Conservation (phyloP, 1,140 invertebrate genomes). For the Eurytemora carolleeae region DNA sequence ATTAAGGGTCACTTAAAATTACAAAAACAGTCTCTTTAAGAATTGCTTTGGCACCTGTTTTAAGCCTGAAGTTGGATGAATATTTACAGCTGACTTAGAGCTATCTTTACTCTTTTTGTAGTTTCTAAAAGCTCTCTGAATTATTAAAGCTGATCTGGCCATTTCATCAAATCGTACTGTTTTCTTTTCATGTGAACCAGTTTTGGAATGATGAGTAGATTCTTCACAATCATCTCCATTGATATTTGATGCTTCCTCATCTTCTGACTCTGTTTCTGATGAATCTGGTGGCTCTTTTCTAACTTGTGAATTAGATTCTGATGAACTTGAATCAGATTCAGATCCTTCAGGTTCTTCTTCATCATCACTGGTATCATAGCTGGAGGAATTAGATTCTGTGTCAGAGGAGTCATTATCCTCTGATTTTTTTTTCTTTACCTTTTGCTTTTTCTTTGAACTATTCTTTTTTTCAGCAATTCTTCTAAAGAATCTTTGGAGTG, state of each 20-base stretch:
- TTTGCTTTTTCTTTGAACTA: too few relatives aligned
- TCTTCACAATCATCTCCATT: background rate
- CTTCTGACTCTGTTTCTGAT: background rate
- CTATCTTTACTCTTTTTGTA: background rate
- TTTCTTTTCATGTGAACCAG: too few relatives aligned
- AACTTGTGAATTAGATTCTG: background rate
- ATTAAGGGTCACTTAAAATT: too few relatives aligned
- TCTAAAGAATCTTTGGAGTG: conserved; percentile 12
- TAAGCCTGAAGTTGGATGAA: background rate
- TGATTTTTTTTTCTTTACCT: background rate
- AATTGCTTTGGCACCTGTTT: background rate
- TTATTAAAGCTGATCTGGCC: conserved; percentile 2
- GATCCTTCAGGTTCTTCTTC: background rate
- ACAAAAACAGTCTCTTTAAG: too few relatives aligned
- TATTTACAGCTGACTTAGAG: background rate
- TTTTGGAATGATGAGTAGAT: background rate
- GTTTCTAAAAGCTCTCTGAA: background rate
- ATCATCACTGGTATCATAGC: background rate
- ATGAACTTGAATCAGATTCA: background rate
- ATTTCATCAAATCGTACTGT: background rate
- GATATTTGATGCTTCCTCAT: too few relatives aligned
- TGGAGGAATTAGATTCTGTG: background rate
- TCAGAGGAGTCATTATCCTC: background rate
- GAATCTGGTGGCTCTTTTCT: background rate
- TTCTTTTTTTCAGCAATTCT: background rate